Conservation (phyloP, 2,888 invertebrate genomes). For the Carpatolechia fugitivella region DNA sequence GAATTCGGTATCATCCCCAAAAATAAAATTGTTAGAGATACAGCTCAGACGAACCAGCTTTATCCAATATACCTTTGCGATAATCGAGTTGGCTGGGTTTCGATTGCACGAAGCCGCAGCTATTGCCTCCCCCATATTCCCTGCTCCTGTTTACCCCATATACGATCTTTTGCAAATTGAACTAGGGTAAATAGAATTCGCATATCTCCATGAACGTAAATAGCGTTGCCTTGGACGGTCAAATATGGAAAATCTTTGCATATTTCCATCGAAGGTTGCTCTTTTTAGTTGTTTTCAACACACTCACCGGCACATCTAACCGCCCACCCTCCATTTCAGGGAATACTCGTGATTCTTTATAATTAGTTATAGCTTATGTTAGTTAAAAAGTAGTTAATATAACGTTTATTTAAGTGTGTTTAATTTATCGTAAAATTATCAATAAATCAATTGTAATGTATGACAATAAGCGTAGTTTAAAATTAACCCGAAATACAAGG, state of each 20-base stretch:
- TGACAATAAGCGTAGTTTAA: no score
- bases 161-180: constrained; percentile 1
- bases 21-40: not conserved
- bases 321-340: no score
- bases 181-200: constrained; percentile 3
- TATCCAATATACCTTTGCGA: not conserved
- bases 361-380: no score
- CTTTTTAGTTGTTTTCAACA: no score
- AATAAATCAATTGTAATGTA: no score
- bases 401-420: no score
- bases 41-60: not conserved
- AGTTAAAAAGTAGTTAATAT: no score
- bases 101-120: not conserved
- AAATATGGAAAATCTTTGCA: not conserved
- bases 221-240: not conserved
- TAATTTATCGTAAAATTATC: no score
- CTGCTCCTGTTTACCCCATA: not conserved
- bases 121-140: not conserved
- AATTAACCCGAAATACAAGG: no score
- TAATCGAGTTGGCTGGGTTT: not conserved
- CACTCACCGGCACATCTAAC: no score
- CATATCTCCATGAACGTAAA: not conserved
- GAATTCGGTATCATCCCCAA: not conserved
- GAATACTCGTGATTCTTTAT: no score
- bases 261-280: no score